Evolutionary conservation across 1,140 invertebrate species (phyloP), one percentile per base, ranked within the genome.

Genomic region (Pemphigus obesinymphae): DNA sequence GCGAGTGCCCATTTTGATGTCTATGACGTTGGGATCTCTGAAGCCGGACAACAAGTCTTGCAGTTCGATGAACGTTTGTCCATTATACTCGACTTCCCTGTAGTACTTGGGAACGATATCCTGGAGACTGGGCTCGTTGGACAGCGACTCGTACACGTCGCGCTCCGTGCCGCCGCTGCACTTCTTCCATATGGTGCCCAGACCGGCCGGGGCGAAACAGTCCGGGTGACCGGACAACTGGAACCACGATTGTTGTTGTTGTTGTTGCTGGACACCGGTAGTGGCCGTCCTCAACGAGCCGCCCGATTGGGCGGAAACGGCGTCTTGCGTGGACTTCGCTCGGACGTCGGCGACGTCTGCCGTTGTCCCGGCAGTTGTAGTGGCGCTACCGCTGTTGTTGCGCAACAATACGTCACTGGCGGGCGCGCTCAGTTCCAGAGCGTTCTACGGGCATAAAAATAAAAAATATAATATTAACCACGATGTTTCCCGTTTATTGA

Each of bases 181-280:
- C 82, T 85, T 85, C 40, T 86, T 86, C 85, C 85, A 86, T 17
- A 85, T 83, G 1, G 85, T 86, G 48, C 95, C 95, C 3, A 96
- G 95, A 0, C 96, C 94, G 3, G 96, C 96, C 10, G 96, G 96
- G 15, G 96, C 95, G 88, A 98, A 93, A 82, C 94, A 95, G 63
- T 96, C 95, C 81, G 92, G 92, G 87, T 99, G 97, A 0, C 97
- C 97, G 20, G 96, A 95, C 66, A 98, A 87, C 87, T 98, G 97
- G 87, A 98, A 93, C 96, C 96, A 98, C 11, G 76, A 63, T n/a
- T 73, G 83, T n/a, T 73, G 83, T 23, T 81, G 34, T 2, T 45
- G n/a, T 7, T 53, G 50, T 53, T 53, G 34, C 17, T 26, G 31
- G 2, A 40, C 43, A 3, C 31, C 15, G 6, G 61, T 1, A 2